Conservation (phyloP, 2,888 invertebrate species). For the Osmoderma eremita region DNA sequence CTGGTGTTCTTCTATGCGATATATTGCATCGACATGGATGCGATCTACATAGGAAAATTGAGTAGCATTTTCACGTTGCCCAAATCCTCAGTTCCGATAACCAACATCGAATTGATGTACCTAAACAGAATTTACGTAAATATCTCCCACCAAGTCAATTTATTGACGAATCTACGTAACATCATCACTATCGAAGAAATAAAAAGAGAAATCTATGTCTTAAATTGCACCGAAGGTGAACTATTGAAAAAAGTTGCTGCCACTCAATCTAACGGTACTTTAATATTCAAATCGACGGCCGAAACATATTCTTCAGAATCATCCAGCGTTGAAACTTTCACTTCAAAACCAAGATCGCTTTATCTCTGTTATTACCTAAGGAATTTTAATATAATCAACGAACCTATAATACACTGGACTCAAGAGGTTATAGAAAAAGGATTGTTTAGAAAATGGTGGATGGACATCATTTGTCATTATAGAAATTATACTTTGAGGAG, state of each 20-base stretch:
- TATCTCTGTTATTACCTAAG: constrained; percentile 48
- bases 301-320: constrained; percentile 43
- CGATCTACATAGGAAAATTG: constrained; percentile 49
- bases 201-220: constrained; percentile 15
- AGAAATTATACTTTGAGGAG: constrained; percentile 36
- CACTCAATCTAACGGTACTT: constrained; percentile 35
- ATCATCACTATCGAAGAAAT: constrained; percentile 33
- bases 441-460: constrained; percentile 48
- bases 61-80: constrained; percentile 48
- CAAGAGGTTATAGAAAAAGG: constrained; percentile 49
- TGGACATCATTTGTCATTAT: constrained; percentile 42
- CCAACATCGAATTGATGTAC: constrained; percentile 37
- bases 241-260: constrained; percentile 38
- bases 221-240: constrained; percentile 40
- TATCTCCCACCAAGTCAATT: constrained; percentile 34
- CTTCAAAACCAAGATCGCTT: constrained; percentile 33
- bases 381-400: constrained; percentile 42
- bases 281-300: constrained; percentile 40
- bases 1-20: constrained; percentile 45
- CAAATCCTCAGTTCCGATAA: constrained; percentile 26
- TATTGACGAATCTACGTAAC: constrained; percentile 24
- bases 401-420: constrained; percentile 47
- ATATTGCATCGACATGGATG: constrained; percentile 46
- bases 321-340: constrained; percentile 27
- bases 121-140: constrained; percentile 35